Evolutionary conservation across 2,888 invertebrate genomes (phyloP), one percentile per base, ranked within the genome.

Genomic region (Calliphora vomitoria): DNA sequence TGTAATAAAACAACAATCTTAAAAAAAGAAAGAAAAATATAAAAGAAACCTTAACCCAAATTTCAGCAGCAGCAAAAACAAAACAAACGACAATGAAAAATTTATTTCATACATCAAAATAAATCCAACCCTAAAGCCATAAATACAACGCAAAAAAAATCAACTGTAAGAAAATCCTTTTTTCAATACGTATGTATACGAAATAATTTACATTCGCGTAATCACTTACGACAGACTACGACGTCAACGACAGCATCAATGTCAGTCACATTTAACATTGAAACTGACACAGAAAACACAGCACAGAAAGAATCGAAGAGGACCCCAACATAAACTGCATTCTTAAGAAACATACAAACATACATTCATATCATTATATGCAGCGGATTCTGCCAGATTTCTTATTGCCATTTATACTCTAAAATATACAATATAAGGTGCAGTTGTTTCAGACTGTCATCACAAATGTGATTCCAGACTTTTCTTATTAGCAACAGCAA

Each of bases 251-350:
- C 79, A 80, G 82, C 85, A 66, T 87, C 87, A 87, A 85, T 87
- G 87, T 79, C 87, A 87, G 78, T 76, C 75, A 81, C 71, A 74
- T 82, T 87, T 75, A 85, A 62, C 66, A 74, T 74, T 82, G 79
- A 82, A 84, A 50, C 47, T 31, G 53, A 58, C 13, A 80, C 25
- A 64, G 13, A 71, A 44, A 60, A 47, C 0, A 50, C 8, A 69
- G 6, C 5, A 66, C 25, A 25, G 5, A 50, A 74, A 66, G 18
- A 25, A 50, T 50, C n/a, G 18, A 38, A 84, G 15, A 35, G 50
- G 50, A 74, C 25, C 50, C 47, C 60, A 79, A 38, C 47, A 47
- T 35, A 35, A 50, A 60, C 25, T 79, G 79, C 55, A 78, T 71
- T 83, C n/a, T 41, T 55, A 20, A 11, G 5, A 38, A 8, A 8